A percentile compares a stretch with the other conserved stretches of the same genome.
Evolutionary conservation across 2,888 invertebrate genomes (phyloP).

Genomic region (Gnatocerus cornutus): DNA sequence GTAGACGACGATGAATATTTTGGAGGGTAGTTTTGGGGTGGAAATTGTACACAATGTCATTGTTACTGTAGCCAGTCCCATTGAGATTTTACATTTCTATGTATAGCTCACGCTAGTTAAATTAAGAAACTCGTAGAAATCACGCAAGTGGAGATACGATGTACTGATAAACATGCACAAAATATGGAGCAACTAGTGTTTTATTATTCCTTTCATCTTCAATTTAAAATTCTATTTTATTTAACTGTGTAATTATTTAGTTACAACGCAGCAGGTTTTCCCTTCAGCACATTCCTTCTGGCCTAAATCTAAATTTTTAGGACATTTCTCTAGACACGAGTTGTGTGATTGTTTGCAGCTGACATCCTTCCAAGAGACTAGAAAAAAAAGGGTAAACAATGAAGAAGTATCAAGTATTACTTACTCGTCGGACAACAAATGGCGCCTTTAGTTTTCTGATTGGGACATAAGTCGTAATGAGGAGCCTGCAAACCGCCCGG

Average conservation of each 20-base stretch:
- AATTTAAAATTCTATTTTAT: no score
- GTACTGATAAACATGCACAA: slow-evolving; percentile 23
- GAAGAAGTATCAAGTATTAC: slow-evolving; percentile 15
- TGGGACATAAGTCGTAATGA: slow-evolving; percentile 51
- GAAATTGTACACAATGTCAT: no score
- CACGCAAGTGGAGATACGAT: slow-evolving; percentile 29
- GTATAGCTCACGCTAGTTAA: slow-evolving; percentile 17
- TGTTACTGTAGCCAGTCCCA: no score
- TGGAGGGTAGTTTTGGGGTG: no score
- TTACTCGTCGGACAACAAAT: slow-evolving; percentile 59
- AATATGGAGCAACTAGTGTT: slow-evolving; percentile 29
- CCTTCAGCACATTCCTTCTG: slow-evolving; percentile 49
- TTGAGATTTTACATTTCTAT: background rate
- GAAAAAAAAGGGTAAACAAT: background rate
- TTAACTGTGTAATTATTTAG: no score
- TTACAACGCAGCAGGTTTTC: slow-evolving; percentile 51
- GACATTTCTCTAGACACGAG: slow-evolving; percentile 44
- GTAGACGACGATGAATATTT: no score
- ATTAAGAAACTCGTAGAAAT: slow-evolving; percentile 17
- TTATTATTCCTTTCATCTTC: slow-evolving; percentile 16
- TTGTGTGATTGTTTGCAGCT: slow-evolving; percentile 53
- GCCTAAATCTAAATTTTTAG: slow-evolving; percentile 45
- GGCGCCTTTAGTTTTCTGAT: slow-evolving; percentile 55
- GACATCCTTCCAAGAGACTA: slow-evolving; percentile 47
- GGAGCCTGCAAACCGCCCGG: slow-evolving; percentile 43